A percentile compares a stretch with the other conserved stretches of the same genome.
Evolutionary conservation across 1,140 invertebrate genomes (phyloP).

Genomic region (Psix sp.): DNA sequence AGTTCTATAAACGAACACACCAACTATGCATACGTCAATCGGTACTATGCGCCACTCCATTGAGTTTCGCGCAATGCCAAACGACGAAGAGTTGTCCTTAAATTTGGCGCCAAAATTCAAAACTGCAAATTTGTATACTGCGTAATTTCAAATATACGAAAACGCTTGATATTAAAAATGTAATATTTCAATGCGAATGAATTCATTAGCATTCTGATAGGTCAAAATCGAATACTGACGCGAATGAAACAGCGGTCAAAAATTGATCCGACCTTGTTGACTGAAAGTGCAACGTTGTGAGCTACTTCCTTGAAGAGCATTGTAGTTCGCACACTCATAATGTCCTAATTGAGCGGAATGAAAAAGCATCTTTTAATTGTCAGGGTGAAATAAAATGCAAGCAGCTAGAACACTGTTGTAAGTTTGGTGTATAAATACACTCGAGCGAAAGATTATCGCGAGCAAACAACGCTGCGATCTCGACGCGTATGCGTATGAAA

Average conservation of each 20-base stretch:
- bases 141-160: no score
- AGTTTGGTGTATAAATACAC: slow-evolving; percentile 28
- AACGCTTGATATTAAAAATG: no score
- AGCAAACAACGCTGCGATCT: slow-evolving; percentile 30
- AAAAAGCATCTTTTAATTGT: slow-evolving; percentile 34
- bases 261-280: no score
- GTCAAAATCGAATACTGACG: no score
- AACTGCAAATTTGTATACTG: no score
- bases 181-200: no score
- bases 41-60: slow-evolving; percentile 39
- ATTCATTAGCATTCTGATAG: no score
- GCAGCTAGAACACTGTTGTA: slow-evolving; percentile 15
- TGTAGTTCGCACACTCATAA: slow-evolving; percentile 31
- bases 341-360: slow-evolving; percentile 20
- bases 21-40: slow-evolving; percentile 40
- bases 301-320: no score
- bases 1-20: slow-evolving; percentile 57
- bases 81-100: neutral
- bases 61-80: slow-evolving; percentile 15
- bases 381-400: slow-evolving; percentile 7
- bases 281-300: no score
- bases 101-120: no score
- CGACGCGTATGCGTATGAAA: slow-evolving; percentile 27
- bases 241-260: no score
- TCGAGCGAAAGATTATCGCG: no score